A percentile compares a stretch with the other conserved stretches of the same genome.
phyloP scores from a whole-genome alignment of 2,113 vertebrate genomes.

The Crotalus helleri region DNA sequence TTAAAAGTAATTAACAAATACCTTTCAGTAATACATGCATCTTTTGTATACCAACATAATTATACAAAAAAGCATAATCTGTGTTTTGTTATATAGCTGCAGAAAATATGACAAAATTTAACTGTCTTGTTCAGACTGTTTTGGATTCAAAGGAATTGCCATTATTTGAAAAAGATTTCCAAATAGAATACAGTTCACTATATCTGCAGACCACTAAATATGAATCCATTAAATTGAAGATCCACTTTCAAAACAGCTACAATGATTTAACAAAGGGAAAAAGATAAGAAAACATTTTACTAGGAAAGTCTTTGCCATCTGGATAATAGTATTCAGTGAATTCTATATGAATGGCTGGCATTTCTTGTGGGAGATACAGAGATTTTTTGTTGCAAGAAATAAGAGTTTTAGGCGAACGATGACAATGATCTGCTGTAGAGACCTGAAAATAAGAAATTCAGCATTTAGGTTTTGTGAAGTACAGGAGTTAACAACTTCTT shows the following conservation, averaged over 20 bases:
- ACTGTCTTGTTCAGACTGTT: neutral
- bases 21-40: neutral
- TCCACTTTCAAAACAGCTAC: neutral
- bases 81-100: neutral
- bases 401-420: slow-evolving; percentile 91
- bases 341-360: slow-evolving; percentile 94
- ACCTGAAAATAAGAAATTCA: slow-evolving; percentile 73
- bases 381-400: slow-evolving; percentile 98
- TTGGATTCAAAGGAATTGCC: neutral
- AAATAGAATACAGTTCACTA: neutral
- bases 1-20: neutral
- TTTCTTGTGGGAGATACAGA: slow-evolving; percentile 94
- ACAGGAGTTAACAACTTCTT: neutral
- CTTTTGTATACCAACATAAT: neutral
- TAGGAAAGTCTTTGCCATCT: slow-evolving; percentile 94
- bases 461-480: slow-evolving; percentile 7
- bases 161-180: neutral
- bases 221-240: neutral
- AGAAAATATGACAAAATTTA: neutral
- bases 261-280: neutral
- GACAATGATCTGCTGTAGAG: slow-evolving; percentile 92
- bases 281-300: slow-evolving; percentile 70
- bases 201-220: neutral
- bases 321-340: slow-evolving; percentile 99
- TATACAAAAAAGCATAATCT: neutral